Conservation (phyloP, 2,888 invertebrate species). For the Athrips mouffetella region DNA sequence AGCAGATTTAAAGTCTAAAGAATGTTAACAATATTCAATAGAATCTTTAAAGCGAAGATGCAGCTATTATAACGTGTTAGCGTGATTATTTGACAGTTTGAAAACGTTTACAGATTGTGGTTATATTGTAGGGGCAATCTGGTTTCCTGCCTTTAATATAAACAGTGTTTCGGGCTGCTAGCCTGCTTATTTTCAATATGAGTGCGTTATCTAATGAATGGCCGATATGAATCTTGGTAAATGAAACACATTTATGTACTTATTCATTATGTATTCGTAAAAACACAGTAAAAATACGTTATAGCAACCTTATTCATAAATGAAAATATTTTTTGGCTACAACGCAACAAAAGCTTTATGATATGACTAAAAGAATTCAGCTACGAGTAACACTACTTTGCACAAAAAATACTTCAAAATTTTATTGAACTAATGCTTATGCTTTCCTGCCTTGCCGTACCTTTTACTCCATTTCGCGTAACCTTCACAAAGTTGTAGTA, state of each 20-base stretch:
- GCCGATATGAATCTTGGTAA: background rate
- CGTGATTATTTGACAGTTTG: conserved; percentile 76
- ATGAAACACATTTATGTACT: background rate
- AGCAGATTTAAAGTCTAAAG: background rate
- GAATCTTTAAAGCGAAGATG: conserved; percentile 65
- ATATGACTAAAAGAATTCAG: too few species aligned
- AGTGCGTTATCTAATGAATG: background rate
- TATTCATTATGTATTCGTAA: background rate
- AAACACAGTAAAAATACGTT: background rate
- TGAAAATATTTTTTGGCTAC: too few species aligned
- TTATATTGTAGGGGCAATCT: conserved; percentile 73
- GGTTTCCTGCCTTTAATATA: conserved; percentile 72
- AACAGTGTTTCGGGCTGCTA: conserved; percentile 58
- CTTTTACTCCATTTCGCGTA: conserved; percentile 71
- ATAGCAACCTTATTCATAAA: background rate
- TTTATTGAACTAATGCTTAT: too few species aligned
- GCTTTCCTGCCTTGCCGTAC: conserved; percentile 13
- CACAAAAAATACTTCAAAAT: background rate
- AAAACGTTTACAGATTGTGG: conserved; percentile 73
- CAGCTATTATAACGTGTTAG: conserved; percentile 76
- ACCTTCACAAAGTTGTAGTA: conserved; percentile 76
- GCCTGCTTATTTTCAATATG: conserved; percentile 18
- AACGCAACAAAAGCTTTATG: too few species aligned
- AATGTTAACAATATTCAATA: conserved; percentile 59
- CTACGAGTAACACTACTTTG: too few species aligned